phyloP scores from a whole-genome alignment of 2,888 invertebrate species.

The Ophion costatus region DNA sequence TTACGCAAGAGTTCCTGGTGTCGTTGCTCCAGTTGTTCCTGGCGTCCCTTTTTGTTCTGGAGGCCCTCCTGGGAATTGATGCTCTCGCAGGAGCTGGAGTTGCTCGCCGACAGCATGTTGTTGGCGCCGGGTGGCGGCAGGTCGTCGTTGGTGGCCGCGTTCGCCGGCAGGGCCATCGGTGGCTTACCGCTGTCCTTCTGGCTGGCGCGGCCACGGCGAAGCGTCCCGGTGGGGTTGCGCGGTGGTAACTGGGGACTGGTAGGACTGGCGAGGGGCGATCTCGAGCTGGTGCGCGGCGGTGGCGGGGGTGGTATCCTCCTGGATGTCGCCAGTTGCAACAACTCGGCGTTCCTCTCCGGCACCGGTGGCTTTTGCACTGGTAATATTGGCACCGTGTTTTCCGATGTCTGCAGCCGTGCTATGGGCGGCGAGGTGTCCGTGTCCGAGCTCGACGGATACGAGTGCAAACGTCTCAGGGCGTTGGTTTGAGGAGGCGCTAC shows the following conservation, averaged over 20 bases:
- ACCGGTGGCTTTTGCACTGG: slow-evolving; percentile 89
- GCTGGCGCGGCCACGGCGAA: slow-evolving; percentile 80
- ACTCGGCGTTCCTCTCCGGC: slow-evolving; percentile 92
- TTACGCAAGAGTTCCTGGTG: slow-evolving; percentile 95
- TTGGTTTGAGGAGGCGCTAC: slow-evolving; percentile 70
- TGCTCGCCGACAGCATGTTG: slow-evolving; percentile 85
- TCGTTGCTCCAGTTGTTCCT: slow-evolving; percentile 92
- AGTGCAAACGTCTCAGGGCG: slow-evolving; percentile 90
- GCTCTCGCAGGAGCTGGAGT: slow-evolving; percentile 91
- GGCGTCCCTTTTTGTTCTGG: slow-evolving; percentile 86
- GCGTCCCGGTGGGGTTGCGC: slow-evolving; percentile 83
- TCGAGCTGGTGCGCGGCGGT: slow-evolving; percentile 95
- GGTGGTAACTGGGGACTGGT: slow-evolving; percentile 89
- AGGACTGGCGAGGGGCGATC: slow-evolving; percentile 94
- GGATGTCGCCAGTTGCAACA: slow-evolving; percentile 89
- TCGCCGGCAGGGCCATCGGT: slow-evolving; percentile 78
- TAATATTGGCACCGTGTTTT: slow-evolving; percentile 82
- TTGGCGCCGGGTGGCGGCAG: slow-evolving; percentile 67
- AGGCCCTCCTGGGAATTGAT: slow-evolving; percentile 90
- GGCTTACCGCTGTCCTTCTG: slow-evolving; percentile 79
- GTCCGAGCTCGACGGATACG: slow-evolving; percentile 94
- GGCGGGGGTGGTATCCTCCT: slow-evolving; percentile 95
- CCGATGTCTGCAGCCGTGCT: slow-evolving; percentile 85
- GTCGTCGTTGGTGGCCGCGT: slow-evolving; percentile 57
- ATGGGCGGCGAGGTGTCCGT: slow-evolving; percentile 91